Conservation (phyloP, 2,888 invertebrate genomes). For the Cylindroiulus punctatus region DNA sequence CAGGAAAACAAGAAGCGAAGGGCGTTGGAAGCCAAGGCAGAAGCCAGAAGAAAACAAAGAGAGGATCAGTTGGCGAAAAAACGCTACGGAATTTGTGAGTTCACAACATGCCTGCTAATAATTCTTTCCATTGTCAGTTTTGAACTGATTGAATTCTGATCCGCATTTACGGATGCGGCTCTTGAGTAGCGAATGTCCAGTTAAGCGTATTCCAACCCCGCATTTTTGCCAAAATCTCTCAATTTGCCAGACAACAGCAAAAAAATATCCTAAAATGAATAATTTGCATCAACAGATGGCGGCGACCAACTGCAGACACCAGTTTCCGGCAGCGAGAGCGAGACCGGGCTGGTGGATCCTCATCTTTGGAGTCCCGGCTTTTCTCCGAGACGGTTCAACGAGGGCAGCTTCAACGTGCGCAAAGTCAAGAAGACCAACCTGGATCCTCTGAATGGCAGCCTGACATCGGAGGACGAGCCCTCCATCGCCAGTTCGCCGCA, state of each 20-base stretch:
- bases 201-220: no score
- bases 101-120: not conserved
- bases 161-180: no score
- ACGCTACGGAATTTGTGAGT: constrained; percentile 57
- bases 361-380: constrained; percentile 74
- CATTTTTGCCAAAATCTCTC: not conserved
- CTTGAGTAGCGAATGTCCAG: no score
- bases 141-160: no score
- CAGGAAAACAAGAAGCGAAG: constrained; percentile 83
- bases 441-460: constrained; percentile 59
- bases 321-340: constrained; percentile 58
- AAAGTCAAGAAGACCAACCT: constrained; percentile 58
- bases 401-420: constrained; percentile 57
- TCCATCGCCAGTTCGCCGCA: constrained; percentile 75
- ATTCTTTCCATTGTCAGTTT: no score
- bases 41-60: constrained; percentile 77
- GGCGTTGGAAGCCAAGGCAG: constrained; percentile 87
- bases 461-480: constrained; percentile 74
- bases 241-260: not conserved
- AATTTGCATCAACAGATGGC: constrained; percentile 56
- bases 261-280: not conserved
- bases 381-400: constrained; percentile 58
- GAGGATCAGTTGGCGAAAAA: constrained; percentile 66
- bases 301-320: constrained; percentile 34
- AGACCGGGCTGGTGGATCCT: constrained; percentile 76